Evolutionary conservation across 2,113 vertebrate genomes (phyloP).

Genomic region (Fregata magnificens): DNA sequence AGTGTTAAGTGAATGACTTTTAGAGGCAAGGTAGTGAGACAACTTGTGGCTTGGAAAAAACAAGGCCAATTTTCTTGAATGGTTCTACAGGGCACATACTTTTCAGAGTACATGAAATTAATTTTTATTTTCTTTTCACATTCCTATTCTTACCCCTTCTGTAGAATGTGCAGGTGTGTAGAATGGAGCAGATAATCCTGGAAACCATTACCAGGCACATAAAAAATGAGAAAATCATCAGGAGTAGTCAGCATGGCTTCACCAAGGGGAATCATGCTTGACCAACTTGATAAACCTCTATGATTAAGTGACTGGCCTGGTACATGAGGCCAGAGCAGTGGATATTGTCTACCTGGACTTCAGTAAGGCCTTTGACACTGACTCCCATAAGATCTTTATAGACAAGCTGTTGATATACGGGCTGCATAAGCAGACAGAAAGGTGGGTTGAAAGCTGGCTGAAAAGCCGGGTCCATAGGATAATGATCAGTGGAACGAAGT

Average conservation of each 20-base stretch:
- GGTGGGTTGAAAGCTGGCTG: not conserved
- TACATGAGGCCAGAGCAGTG: not conserved
- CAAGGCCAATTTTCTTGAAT: not conserved
- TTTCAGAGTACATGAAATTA: not conserved
- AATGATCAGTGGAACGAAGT: not conserved
- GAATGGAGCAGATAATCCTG: not conserved
- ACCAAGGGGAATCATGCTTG: not conserved
- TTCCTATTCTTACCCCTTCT: not conserved
- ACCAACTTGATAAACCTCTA: not conserved
- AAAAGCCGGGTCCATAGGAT: not conserved
- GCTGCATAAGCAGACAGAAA: not conserved
- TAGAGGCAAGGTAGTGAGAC: not conserved
- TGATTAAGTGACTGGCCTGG: not conserved
- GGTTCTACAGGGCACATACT: not conserved
- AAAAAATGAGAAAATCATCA: not conserved
- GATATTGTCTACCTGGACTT: not conserved
- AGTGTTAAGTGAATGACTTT: not conserved
- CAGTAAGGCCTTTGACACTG: too few relatives aligned
- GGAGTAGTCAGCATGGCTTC: not conserved
- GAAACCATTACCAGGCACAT: not conserved
- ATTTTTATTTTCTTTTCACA: not conserved
- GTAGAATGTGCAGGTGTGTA: not conserved
- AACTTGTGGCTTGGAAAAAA: not conserved
- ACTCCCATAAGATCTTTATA: too few relatives aligned
- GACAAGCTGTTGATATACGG: too few relatives aligned